Base-by-base conservation (phyloP, 2,888 invertebrate genomes). In the Hirtodrosophila histrioides region DNA sequence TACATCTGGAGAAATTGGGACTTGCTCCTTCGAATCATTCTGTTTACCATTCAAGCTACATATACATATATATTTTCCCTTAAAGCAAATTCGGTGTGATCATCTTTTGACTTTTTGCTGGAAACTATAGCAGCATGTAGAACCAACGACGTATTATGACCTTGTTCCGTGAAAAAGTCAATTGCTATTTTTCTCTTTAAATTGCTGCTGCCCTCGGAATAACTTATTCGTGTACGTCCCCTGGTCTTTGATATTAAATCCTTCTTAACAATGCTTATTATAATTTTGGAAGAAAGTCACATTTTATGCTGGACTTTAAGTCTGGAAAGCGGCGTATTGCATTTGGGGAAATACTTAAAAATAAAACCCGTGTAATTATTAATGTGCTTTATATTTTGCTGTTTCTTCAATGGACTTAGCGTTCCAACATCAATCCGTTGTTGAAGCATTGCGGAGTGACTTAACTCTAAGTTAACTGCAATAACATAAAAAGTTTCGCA, bases 1-100 rank as follows among this genome's bases (percentile, higher is more conserved):
- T 44, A 27, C 44, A 44, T 44, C 44, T 44, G 12, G 29, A 44
- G 44, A 11, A n/a, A 44, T 44, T 12, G n/a, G 31, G 27, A 44
- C 44, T 31, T 24, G 44, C 31, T 44, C 12, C 31, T 44, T 27
- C n/a, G 8, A 29, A 31, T 12, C 12, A 31, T 44, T 31, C 4
- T 12, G 10, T 44, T 44, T 31, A 9, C 44, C 12, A n/a, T 44
- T 29, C 29, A 11, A n/a, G 12, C 31, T 31, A n/a, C n/a, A n/a
- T n/a, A n/a, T n/a, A n/a, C n/a, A 9, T 29, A 11, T 8, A 44
- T 4, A 44, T 44, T 44, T 44, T 44, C 31, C 12, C 27, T 44
- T 44, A 44, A 44, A 44, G 44, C 23, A 43, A 23, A 43, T 23
- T 24, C n/a, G 27, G n/a, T 31, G 27, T 9, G 12, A 12, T 44